Percentiles rank a stretch among this genome's conserved stretches.
Evolutionary conservation across 1,140 invertebrate species (phyloP).

Genomic region (Zaprionus ghesquierei): DNA sequence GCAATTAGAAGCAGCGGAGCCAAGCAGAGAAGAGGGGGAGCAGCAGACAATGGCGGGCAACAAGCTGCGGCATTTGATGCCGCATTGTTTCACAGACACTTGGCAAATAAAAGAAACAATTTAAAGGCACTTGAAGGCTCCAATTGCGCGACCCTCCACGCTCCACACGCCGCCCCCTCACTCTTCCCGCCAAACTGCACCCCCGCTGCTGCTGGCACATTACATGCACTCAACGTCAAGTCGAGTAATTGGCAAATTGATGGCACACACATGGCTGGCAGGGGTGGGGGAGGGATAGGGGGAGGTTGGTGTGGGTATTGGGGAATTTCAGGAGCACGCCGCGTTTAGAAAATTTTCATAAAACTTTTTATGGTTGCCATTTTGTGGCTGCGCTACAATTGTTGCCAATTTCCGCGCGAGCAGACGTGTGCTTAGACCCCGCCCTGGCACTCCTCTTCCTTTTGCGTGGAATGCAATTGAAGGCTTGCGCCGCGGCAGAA

Average conservation of each 20-base stretch:
- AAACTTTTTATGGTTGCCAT: slow-evolving; percentile 75
- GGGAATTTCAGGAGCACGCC: background rate
- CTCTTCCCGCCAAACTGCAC: background rate
- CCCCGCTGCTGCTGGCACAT: slow-evolving; percentile 7
- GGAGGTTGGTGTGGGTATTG: background rate
- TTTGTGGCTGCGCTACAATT: slow-evolving; percentile 65
- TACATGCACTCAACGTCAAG: slow-evolving; percentile 45
- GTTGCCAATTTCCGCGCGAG: slow-evolving; percentile 64
- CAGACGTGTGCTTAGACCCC: slow-evolving; percentile 35
- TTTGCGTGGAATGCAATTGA: slow-evolving; percentile 20
- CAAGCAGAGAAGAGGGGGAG: background rate
- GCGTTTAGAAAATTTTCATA: slow-evolving; percentile 75
- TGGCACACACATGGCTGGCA: slow-evolving; percentile 34
- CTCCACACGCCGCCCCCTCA: background rate
- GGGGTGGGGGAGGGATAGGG: background rate
- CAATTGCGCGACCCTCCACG: background rate
- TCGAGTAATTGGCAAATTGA: slow-evolving; percentile 71
- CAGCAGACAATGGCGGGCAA: background rate
- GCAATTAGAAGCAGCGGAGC: slow-evolving; percentile 16
- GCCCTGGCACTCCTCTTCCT: no score
- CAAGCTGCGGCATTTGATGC: slow-evolving; percentile 39
- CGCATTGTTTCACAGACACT: slow-evolving; percentile 10
- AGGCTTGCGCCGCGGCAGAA: slow-evolving; percentile 21
- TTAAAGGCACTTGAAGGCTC: slow-evolving; percentile 17
- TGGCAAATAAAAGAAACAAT: slow-evolving; percentile 34